Percentiles rank a stretch among this genome's conserved stretches.
Evolutionary conservation across 2,113 vertebrate species (phyloP).

Genomic region (Zapus hudsonius): DNA sequence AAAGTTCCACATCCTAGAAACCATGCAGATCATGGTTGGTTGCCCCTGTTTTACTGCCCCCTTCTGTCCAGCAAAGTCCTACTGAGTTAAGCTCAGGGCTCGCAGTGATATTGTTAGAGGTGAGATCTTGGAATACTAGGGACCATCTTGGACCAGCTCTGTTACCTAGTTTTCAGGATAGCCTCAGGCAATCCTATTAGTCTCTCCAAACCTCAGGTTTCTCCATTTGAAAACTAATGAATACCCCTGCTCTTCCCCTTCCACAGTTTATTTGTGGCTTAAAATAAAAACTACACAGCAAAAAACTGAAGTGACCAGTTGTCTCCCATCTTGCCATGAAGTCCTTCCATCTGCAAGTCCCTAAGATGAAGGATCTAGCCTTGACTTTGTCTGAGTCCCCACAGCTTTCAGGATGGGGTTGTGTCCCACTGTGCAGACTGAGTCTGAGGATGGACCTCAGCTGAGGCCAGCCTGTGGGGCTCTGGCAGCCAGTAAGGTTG

Average conservation of each 20-base stretch:
- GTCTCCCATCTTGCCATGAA: neutral
- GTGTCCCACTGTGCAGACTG: neutral
- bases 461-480: conserved; percentile 16
- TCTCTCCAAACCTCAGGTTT: neutral
- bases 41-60: neutral
- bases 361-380: neutral
- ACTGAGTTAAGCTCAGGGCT: neutral
- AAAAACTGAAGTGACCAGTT: neutral
- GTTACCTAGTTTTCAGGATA: neutral
- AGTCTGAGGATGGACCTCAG: neutral
- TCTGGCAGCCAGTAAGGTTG: conserved; percentile 2
- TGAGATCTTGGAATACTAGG: neutral
- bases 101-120: neutral
- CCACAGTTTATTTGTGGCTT: neutral
- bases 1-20: neutral
- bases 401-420: neutral
- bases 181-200: neutral
- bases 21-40: neutral
- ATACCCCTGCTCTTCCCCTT: too few relatives aligned
- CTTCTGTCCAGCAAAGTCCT: too few relatives aligned
- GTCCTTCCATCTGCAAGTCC: neutral
- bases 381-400: neutral
- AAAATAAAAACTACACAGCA: neutral
- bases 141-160: neutral
- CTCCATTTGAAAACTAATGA: neutral